Base-by-base conservation (phyloP, 2,888 invertebrate genomes). In the Acleris emargana region DNA sequence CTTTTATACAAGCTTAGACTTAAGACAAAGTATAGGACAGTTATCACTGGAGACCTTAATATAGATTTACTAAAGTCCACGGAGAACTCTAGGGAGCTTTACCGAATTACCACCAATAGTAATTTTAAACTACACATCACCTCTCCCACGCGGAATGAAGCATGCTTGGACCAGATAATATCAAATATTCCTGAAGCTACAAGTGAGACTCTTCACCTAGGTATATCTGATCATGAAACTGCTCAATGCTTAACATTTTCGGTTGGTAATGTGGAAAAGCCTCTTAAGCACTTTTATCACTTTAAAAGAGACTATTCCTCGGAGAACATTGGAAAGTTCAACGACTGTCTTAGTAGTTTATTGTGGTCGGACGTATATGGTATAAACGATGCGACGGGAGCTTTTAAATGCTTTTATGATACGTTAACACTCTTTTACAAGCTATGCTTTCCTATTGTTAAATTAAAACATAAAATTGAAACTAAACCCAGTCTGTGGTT, bases 1-100 rank as follows among this genome's bases (percentile, higher is more conserved):
- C 47, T 62, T 7, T 18, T 42, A 17, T 18, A 49, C 38, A 62
- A 54, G 49, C 20, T 62, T 49, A 38, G 2, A 7, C 20, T 17
- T 25, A 62, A 62, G 32, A 54, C 47, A n/a, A 42, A 28, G 18
- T 45, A 22, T 25, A 52, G 52, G 25, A 13, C 32, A 2, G 52
- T 60, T 42, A 22, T 60, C 5, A 11, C 43, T 2, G 59, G 52
- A 7, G 59, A 60, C 25, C 22, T 52, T 22, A 60, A 60, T n/a
- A 60, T 59, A n/a, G 38, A 18, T 13, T 18, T 43, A 5, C 42
- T 42, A n/a, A 51, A 59, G 5, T 16, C 51, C 18, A 52, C 59
- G 16, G 50, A 18, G 38, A 18, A 52, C 20, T 22, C 51, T 22
- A 59, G 18, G 5, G 51, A 59, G 38, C 52, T 45, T 7, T 52